phyloP scores from a whole-genome alignment of 2,888 invertebrate genomes.

The Stramonita haemastoma region DNA sequence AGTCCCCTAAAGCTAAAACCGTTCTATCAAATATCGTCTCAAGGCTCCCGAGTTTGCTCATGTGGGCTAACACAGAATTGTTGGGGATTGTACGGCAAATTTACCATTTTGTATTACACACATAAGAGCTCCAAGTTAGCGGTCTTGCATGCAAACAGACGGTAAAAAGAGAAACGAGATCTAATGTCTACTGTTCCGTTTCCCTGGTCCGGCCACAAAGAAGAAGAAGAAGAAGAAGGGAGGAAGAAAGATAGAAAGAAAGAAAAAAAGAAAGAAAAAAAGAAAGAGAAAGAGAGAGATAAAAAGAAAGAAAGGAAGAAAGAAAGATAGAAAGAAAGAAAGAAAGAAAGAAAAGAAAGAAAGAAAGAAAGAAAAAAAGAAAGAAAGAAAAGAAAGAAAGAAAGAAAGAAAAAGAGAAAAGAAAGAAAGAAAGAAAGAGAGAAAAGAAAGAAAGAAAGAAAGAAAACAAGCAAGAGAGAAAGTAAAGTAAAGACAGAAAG shows the following conservation, averaged over 20 bases:
- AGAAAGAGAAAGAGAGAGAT: neutral
- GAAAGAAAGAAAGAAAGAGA: neutral
- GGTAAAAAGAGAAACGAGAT: too few species aligned
- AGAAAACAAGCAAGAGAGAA: neutral
- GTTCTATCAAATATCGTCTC: too few species aligned
- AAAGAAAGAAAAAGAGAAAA: slow-evolving; percentile 1
- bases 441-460: neutral
- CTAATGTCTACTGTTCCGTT: too few species aligned
- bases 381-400: slow-evolving; percentile 36
- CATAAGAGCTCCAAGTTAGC: too few species aligned
- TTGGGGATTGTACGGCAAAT: too few species aligned
- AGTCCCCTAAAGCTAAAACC: too few species aligned
- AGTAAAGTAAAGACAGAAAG: neutral
- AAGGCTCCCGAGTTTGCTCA: too few species aligned
- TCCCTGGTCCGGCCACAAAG: too few species aligned
- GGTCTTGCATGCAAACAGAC: too few species aligned
- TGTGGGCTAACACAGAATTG: too few species aligned
- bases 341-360: neutral
- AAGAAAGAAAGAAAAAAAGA: neutral
- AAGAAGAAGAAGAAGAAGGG: neutral
- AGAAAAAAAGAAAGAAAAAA: neutral
- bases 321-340: neutral
- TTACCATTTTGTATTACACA: too few species aligned
- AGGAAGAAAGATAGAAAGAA: neutral
- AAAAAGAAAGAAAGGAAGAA: neutral